Evolutionary conservation across 2,888 invertebrate genomes (phyloP).

Genomic region (Eilema depressum): DNA sequence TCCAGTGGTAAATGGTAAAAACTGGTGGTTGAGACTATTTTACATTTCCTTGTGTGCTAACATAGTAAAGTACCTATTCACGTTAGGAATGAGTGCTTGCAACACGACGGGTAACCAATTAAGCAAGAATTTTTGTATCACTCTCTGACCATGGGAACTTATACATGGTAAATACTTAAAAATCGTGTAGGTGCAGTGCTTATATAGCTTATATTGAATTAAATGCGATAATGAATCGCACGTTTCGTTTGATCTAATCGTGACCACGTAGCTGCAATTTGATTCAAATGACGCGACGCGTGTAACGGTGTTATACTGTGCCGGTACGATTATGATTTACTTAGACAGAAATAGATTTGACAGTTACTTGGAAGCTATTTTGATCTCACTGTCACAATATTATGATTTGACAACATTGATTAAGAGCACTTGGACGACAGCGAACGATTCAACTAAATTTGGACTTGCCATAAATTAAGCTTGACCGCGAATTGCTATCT

Average conservation of each 20-base stretch:
- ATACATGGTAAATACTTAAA: background rate
- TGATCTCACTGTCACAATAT: too few relatives aligned
- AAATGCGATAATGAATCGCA: background rate
- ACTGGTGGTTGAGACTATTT: background rate
- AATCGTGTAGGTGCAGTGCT: background rate
- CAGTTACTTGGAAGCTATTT: background rate
- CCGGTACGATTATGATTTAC: background rate
- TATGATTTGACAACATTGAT: too few relatives aligned
- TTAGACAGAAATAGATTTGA: background rate
- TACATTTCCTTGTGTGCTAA: background rate
- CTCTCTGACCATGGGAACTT: background rate
- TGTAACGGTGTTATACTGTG: background rate
- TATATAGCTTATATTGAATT: background rate
- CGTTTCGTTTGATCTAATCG: conserved; percentile 1
- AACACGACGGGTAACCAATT: background rate
- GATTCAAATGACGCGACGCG: background rate
- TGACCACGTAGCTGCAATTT: conserved; percentile 4
- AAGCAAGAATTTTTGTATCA: background rate
- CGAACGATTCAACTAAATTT: background rate
- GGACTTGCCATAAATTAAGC: background rate
- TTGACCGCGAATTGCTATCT: background rate
- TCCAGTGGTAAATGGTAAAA: background rate
- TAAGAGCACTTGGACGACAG: background rate
- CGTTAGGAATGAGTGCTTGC: background rate
- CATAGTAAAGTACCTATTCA: background rate